Evolutionary conservation across 1,140 invertebrate genomes (phyloP), one percentile per base, ranked within the genome.

Genomic region (Drosophila trapezifrons): DNA sequence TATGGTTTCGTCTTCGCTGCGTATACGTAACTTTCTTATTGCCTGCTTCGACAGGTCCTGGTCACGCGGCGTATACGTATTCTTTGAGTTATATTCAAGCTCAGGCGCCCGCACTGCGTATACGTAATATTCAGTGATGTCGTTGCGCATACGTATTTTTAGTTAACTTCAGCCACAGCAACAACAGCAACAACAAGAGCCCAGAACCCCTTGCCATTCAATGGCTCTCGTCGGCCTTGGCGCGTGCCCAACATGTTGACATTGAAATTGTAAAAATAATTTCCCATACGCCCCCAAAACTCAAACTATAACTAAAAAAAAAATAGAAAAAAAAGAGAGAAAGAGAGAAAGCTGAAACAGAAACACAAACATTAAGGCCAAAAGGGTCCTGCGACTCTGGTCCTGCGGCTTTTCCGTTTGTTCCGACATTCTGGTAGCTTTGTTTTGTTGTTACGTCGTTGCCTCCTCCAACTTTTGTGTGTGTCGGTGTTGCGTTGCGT

Each of bases 191-290:
- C 37, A 18, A 27, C 32, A n/a, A n/a, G n/a, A n/a, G n/a, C n/a
- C 9, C 25, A 20, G 27, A 4, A 29, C 49, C 27, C 49, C 49
- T 51, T 18, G 29, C 37, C 27, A 37, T 51, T 51, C 29, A 51
- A 18, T 51, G 32, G 45, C 32, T 51, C 65, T 69, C 66, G 65
- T 73, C 63, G 70, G 70, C 83, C 78, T 86, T 81, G 65, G 81
- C 69, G 40, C 63, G 64, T 70, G 71, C 60, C 60, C 54, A 59
- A 58, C 67, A 72, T 77, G 78, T 82, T 87, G 82, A 82, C 82
- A 86, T 86, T 86, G 82, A 86, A 86, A 86, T 86, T 86, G 82
- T 86, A 82, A 86, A 86, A 86, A 86, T 86, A 86, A 87, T 78
- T 82, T 72, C 29, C 49, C 70, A 69, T 76, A 66, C 74, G 60